Evolutionary conservation across 2,113 vertebrate genomes (phyloP).

Genomic region (Ammodytes dubius): DNA sequence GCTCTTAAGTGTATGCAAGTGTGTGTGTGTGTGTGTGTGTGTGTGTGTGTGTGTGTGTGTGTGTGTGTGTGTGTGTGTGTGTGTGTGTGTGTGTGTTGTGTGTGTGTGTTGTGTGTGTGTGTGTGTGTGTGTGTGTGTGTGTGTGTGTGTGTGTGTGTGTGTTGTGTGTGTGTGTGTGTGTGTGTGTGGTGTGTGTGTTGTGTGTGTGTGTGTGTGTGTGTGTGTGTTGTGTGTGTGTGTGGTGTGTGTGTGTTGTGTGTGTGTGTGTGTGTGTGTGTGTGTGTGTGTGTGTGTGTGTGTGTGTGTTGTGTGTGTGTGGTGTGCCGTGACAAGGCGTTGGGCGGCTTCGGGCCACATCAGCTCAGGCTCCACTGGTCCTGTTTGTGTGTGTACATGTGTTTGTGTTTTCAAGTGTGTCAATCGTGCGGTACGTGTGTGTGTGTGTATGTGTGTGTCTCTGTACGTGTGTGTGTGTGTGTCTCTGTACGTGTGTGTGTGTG

Average conservation of each 20-base stretch:
- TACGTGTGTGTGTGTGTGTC: conserved; percentile 38
- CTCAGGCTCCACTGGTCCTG: conserved; percentile 79
- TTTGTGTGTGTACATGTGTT: conserved; percentile 75
- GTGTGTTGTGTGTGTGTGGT: conserved; percentile 23
- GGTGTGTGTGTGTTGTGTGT: conserved; percentile 40
- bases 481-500: conserved; percentile 28
- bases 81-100: conserved; percentile 19
- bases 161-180: conserved; percentile 30
- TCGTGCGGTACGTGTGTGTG: conserved; percentile 17
- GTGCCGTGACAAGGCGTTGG: conserved; percentile 60
- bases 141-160: conserved; percentile 21
- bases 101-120: conserved; percentile 23
- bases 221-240: conserved; percentile 37
- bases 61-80: conserved; percentile 14
- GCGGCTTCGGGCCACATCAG: conserved; percentile 79
- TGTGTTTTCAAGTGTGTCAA: conserved; percentile 74
- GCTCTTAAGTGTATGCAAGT: conserved; percentile 64
- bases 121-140: conserved; percentile 37
- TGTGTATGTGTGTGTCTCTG: conserved; percentile 4
- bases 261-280: conserved; percentile 39
- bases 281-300: conserved; percentile 35
- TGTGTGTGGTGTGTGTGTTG: not conserved
- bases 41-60: conserved; percentile 36
- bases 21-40: conserved; percentile 33
- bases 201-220: conserved; percentile 39